Conservation (phyloP, 30 jellyfish, hydroid and myxozoan genomes). For the Nemopilema nomurai region DNA sequence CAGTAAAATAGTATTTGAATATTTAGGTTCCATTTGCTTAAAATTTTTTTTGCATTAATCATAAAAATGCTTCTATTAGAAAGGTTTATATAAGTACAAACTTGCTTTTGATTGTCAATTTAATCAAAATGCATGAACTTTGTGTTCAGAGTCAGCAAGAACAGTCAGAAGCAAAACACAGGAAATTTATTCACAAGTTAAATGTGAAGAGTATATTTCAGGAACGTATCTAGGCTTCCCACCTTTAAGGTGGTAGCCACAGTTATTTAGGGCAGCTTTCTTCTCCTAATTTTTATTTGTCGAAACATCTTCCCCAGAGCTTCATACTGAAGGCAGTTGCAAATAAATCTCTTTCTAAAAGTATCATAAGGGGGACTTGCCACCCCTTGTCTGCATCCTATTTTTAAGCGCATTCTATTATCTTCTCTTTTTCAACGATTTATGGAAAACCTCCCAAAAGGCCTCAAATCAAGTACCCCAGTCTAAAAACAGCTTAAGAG, state of each 20-base stretch:
- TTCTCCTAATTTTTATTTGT: neutral
- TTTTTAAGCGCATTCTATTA: neutral
- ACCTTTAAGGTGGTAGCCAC: neutral
- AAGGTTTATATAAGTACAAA: too few species aligned
- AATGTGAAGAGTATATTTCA: neutral
- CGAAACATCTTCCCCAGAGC: neutral
- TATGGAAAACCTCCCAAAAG: neutral
- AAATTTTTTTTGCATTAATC: too few species aligned
- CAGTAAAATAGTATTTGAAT: too few species aligned
- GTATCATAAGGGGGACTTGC: neutral
- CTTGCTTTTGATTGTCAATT: neutral
- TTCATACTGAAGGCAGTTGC: neutral
- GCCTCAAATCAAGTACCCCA: neutral
- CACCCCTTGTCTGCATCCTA: neutral
- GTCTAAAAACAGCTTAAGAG: neutral
- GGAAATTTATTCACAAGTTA: neutral
- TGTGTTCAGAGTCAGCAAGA: conserved; percentile 1
- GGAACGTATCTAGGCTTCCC: neutral
- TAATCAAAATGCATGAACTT: neutral
- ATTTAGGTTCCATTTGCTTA: too few species aligned
- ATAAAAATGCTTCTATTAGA: too few species aligned
- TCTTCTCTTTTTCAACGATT: neutral
- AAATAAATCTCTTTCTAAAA: neutral
- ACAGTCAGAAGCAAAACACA: neutral
- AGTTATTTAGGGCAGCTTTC: neutral